Conservation (phyloP, 1,140 invertebrate species). For the Ips nitidus region DNA sequence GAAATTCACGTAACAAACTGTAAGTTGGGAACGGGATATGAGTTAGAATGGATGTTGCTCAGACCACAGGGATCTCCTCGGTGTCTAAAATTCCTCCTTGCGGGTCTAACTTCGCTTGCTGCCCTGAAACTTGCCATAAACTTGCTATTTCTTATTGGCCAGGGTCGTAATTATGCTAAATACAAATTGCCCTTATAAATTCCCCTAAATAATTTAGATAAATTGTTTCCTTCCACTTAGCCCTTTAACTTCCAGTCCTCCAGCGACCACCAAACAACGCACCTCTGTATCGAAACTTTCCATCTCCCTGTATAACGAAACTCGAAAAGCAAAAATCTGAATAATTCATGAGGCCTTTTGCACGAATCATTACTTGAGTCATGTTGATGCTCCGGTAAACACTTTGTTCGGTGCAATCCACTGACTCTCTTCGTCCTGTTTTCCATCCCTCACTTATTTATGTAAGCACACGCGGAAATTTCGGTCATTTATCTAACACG, state of each 20-base stretch:
- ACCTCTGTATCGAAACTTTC: background rate
- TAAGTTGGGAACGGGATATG: conserved; percentile 46
- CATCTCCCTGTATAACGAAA: background rate
- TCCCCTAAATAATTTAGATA: conserved; percentile 19
- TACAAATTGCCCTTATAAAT: conserved; percentile 38
- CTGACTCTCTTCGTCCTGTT: conserved; percentile 34
- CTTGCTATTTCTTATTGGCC: conserved; percentile 44
- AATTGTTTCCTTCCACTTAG: background rate
- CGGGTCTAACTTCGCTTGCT: conserved; percentile 40
- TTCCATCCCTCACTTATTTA: conserved; percentile 46
- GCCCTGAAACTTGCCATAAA: conserved; percentile 40
- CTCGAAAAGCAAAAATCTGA: conserved; percentile 41
- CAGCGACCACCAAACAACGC: no score
- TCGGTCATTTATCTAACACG: conserved; percentile 48
- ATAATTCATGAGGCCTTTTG: conserved; percentile 47
- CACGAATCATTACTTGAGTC: conserved; percentile 50
- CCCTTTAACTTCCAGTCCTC: no score
- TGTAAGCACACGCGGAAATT: conserved; percentile 50
- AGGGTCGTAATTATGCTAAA: conserved; percentile 31
- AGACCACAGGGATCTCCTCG: conserved; percentile 48
- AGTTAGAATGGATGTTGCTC: conserved; percentile 50
- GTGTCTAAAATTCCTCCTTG: conserved; percentile 46
- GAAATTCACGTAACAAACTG: conserved; percentile 52
- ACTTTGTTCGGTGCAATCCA: conserved; percentile 43
- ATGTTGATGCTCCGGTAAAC: conserved; percentile 46